Conservation (phyloP, 2,113 vertebrate genomes). For the Mola mola region DNA sequence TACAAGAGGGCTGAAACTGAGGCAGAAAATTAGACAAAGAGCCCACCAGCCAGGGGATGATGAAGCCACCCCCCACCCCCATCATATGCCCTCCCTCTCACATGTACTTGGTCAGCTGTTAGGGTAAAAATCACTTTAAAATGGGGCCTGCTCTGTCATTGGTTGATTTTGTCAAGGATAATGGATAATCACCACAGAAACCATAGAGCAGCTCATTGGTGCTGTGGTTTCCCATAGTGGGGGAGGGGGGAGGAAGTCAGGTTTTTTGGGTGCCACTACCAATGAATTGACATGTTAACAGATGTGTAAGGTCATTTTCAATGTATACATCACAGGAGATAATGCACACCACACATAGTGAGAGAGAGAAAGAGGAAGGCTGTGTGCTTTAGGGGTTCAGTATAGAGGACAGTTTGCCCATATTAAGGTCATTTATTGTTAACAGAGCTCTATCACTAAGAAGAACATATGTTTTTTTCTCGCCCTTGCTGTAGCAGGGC, state of each 20-base stretch:
- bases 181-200: constrained; percentile 83
- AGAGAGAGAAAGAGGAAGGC: constrained; percentile 39
- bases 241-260: constrained; percentile 62
- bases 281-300: constrained; percentile 77
- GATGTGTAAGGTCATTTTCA: constrained; percentile 78
- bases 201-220: constrained; percentile 69
- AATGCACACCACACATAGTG: constrained; percentile 62
- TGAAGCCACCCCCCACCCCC: constrained; percentile 62
- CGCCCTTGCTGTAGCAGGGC: constrained; percentile 47
- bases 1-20: constrained; percentile 20
- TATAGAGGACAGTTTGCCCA: constrained; percentile 62
- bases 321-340: constrained; percentile 70
- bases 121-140: constrained; percentile 82
- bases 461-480: constrained; percentile 52
- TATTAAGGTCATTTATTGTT: constrained; percentile 73
- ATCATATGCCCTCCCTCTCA: constrained; percentile 56
- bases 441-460: constrained; percentile 51
- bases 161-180: constrained; percentile 86
- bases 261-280: constrained; percentile 72
- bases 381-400: constrained; percentile 52
- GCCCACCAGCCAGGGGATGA: constrained; percentile 53
- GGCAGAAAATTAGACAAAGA: constrained; percentile 42
- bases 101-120: constrained; percentile 58
- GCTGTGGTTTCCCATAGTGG: constrained; percentile 51
- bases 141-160: constrained; percentile 80